Conservation (phyloP, 2,888 invertebrate species). For the Drosophila falleni region DNA sequence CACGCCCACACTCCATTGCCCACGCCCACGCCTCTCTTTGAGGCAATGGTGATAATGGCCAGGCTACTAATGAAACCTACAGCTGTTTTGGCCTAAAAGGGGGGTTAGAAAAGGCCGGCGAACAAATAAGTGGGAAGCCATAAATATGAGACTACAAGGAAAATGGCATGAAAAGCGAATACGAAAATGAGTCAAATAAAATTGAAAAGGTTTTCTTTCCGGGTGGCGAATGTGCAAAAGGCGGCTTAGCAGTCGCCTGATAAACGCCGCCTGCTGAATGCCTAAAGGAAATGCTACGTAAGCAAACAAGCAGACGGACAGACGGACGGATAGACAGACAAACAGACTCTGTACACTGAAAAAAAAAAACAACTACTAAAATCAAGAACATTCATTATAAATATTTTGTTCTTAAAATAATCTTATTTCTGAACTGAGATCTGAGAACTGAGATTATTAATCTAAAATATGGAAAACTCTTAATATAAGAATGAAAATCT, state of each 20-base stretch:
- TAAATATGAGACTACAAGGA: constrained; percentile 61
- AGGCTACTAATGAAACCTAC: constrained; percentile 59
- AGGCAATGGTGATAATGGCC: constrained; percentile 43
- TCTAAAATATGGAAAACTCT: too few species aligned
- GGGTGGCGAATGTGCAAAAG: constrained; percentile 26
- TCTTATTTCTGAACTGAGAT: too few species aligned
- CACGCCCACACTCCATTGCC: constrained; percentile 18
- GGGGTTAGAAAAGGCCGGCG: constrained; percentile 10
- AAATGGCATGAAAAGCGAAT: constrained; percentile 50
- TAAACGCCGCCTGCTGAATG: constrained; percentile 37
- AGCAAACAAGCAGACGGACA: constrained; percentile 53
- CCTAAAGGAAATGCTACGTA: constrained; percentile 57
- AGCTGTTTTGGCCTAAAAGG: constrained; percentile 43
- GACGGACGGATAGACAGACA: background rate
- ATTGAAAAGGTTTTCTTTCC: constrained; percentile 50
- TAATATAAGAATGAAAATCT: too few species aligned
- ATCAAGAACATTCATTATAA: too few species aligned
- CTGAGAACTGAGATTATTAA: too few species aligned
- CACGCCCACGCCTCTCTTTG: constrained; percentile 19
- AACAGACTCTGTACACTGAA: constrained; percentile 3
- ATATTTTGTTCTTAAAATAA: too few species aligned
- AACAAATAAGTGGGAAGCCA: constrained; percentile 65
- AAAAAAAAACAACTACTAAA: too few species aligned
- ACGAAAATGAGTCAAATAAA: constrained; percentile 60
- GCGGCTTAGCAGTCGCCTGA: constrained; percentile 35